Conservation (phyloP, 2,113 vertebrate genomes). For the Triplophysa tibetana region DNA sequence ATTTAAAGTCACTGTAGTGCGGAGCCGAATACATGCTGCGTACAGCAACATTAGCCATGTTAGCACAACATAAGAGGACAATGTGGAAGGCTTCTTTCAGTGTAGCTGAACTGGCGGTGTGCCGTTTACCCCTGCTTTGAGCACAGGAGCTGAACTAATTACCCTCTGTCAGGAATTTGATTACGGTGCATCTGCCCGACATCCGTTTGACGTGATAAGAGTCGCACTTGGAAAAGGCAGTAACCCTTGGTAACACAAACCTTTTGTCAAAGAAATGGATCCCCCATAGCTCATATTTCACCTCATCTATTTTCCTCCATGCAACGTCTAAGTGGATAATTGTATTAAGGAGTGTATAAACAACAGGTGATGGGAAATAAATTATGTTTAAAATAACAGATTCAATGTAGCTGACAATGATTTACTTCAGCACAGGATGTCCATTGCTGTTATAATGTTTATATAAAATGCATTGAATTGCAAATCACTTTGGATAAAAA, state of each 20-base stretch:
- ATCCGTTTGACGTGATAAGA: constrained; percentile 34
- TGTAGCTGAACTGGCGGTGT: constrained; percentile 15
- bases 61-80: constrained; percentile 19
- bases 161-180: constrained; percentile 54
- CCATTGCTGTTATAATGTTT: too few relatives aligned
- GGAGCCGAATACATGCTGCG: neutral
- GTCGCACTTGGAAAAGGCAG: constrained; percentile 25
- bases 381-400: constrained; percentile 16
- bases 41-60: constrained; percentile 1
- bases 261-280: constrained; percentile 34
- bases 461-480: too few relatives aligned
- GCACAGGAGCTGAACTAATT: constrained; percentile 53
- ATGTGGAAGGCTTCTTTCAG: constrained; percentile 10
- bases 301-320: constrained; percentile 18
- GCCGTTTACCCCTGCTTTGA: constrained; percentile 39
- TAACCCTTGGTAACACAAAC: constrained; percentile 39
- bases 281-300: constrained; percentile 19
- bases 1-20: neutral
- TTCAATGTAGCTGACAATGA: neutral
- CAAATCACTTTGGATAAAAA: too few relatives aligned
- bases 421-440: too few relatives aligned
- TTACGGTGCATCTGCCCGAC: constrained; percentile 46
- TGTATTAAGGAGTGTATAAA: neutral
- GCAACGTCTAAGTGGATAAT: constrained; percentile 4
- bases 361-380: neutral